Evolutionary conservation across 2,113 vertebrate species (phyloP), one percentile per base, ranked within the genome.

Genomic region (Phalacrocorax aristotelis): DNA sequence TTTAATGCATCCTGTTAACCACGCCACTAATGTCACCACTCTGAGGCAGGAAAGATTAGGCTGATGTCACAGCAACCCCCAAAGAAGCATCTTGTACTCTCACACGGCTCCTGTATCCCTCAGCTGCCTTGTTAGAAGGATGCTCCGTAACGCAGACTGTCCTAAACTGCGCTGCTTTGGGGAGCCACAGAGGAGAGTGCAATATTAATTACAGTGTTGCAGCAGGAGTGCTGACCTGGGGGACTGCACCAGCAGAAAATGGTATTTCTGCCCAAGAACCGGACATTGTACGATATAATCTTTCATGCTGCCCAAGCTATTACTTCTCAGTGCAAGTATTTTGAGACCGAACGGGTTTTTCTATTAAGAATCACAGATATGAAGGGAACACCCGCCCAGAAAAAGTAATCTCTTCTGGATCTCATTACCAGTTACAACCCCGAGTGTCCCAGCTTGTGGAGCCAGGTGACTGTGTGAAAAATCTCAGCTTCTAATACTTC

Each of bases 31-130:
- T 3, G 0, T 42, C 46, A 18, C 34, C 6, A 3, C 54, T 70
- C 32, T 12, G 66, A 64, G 38, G 25, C 36, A 62, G 42, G n/a
- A 38, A 36, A 42, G 29, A 7, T 44, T 2, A 32, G n/a, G 23
- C 2, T 38, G 13, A n/a, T 32, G 44, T 32, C 2, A 0, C 26
- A 44, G 69, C n/a, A 42, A 21, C 19, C 30, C 30, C 4, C 36
- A 46, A 4, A 0, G 1, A 49, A 86, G 22, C 8, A 0, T 29
- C 64, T 30, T 0, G 1, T 49, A 19, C 57, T 82, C 68, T 65
- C 4, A 6, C 19, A 0, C 0, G 2, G 72, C 55, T 84, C 25
- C 55, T 74, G n/a, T 10, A 10, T 14, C 55, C 34, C 64, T 34
- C 46, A 8, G 26, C 62, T 52, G 36, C 38, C 57, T 65, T 6